Percentiles rank a stretch among this genome's conserved stretches.
Conservation (phyloP, 2,888 invertebrate genomes). For the Pyrgus malvae region DNA sequence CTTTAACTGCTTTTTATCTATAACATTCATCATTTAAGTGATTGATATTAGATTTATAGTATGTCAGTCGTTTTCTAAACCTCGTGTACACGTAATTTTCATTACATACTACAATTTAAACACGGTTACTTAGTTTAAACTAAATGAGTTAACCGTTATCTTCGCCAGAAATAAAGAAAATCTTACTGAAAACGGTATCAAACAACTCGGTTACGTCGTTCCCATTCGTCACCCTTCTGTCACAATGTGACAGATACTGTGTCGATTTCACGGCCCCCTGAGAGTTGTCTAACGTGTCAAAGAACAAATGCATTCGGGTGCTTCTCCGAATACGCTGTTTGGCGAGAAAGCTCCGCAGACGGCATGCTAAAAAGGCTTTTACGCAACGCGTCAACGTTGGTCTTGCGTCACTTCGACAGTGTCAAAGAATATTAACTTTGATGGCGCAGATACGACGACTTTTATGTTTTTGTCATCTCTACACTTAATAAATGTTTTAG, state of each 20-base stretch:
- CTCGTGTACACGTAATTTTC: background rate
- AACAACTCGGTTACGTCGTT: constrained; percentile 59
- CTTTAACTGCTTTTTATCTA: too few relatives aligned
- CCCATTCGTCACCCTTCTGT: constrained; percentile 55
- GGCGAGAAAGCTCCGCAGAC: constrained; percentile 70
- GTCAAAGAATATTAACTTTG: constrained; percentile 54
- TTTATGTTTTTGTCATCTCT: background rate
- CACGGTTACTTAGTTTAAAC: background rate
- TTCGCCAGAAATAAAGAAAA: constrained; percentile 25
- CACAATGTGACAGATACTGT: constrained; percentile 53
- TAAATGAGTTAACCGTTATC: constrained; percentile 31
- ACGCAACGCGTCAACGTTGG: constrained; percentile 57
- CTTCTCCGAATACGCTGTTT: constrained; percentile 56
- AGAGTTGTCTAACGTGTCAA: constrained; percentile 37
- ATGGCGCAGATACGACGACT: constrained; percentile 39
- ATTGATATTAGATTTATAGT: too few relatives aligned
- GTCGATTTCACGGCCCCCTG: constrained; percentile 63
- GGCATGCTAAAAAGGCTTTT: constrained; percentile 74
- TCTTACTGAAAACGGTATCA: constrained; percentile 52
- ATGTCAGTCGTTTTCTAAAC: too few relatives aligned
- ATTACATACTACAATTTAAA: background rate
- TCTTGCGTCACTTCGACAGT: constrained; percentile 54
- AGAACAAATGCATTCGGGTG: constrained; percentile 64
- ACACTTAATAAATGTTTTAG: too few relatives aligned
- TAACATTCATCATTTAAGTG: too few relatives aligned